Evolutionary conservation across 2,888 invertebrate genomes (phyloP), one percentile per base, ranked within the genome.

Genomic region (Thelaira solivaga): DNA sequence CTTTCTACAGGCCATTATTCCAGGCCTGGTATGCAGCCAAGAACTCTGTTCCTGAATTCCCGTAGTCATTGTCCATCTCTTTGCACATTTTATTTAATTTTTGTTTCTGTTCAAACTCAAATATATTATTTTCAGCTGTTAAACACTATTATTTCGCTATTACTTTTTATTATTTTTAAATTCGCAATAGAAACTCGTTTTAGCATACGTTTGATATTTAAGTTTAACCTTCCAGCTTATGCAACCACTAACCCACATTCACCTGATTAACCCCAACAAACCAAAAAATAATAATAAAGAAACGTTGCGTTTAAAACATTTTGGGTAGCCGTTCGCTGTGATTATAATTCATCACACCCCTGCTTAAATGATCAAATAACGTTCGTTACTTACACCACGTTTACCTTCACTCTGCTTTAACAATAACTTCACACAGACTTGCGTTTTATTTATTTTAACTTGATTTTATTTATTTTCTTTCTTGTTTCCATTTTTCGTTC

Each of bases 391-490:
- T n/a, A n/a, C n/a, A n/a, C n/a, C n/a, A 6, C 57, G 47, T 57
- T 57, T 57, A 47, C 68, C 68, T 68, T 68, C 57, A 47, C 45
- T n/a, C n/a, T 57, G 57, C 36, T 68, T 57, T 49, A 26, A 39
- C 47, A 49, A 26, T n/a, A 49, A 18, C n/a, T 26, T 49, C 24
- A 61, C n/a, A 49, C 8, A 64, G 26, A 47, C 22, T 49, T 36
- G 18, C 1, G 22, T 55, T 43, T 45, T 55, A 20, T 67, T 55
- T 36, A 39, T 57, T 57, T 68, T 47, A 39, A 57, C 57, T 68
- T 10, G 20, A 47, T 47, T 36, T 57, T 20, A 4, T 57, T 57
- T 36, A 6, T 65, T 65, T 65, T 65, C 18, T 26, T 39, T 51
- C 20, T 22, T 43, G 8, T 41, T 41, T 41, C 20, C 13, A 20